phyloP scores from a whole-genome alignment of 1,140 invertebrate genomes.

The Spodoptera frugiperda region DNA sequence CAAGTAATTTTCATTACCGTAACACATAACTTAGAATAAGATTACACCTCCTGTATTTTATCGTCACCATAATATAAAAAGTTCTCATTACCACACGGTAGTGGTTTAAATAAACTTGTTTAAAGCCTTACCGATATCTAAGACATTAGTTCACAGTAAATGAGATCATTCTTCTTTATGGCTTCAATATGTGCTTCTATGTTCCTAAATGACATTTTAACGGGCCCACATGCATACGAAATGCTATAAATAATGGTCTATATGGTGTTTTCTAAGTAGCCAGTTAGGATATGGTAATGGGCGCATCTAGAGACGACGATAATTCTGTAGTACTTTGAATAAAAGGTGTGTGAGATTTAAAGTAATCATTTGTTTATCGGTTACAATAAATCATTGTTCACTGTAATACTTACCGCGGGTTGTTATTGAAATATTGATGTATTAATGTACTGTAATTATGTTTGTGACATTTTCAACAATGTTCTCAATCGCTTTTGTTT shows the following conservation, averaged over 20 bases:
- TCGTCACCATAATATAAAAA: slow-evolving; percentile 1
- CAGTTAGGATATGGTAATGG: slow-evolving; percentile 7
- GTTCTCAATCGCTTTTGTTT: background rate
- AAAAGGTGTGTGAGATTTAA: background rate
- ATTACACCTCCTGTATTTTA: slow-evolving; percentile 21
- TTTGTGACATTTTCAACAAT: slow-evolving; percentile 8
- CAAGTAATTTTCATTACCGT: background rate
- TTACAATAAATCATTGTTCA: too few relatives aligned
- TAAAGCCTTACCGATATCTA: slow-evolving; percentile 21
- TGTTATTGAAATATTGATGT: too few relatives aligned
- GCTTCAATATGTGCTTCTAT: slow-evolving; percentile 26
- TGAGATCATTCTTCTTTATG: slow-evolving; percentile 26
- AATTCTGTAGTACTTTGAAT: background rate
- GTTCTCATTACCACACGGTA: background rate
- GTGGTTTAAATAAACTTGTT: slow-evolving; percentile 19
- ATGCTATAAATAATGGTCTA: slow-evolving; percentile 8
- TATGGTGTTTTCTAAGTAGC: slow-evolving; percentile 14
- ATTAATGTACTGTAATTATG: background rate
- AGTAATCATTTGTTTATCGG: too few relatives aligned
- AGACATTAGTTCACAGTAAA: slow-evolving; percentile 26
- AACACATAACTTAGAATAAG: slow-evolving; percentile 6
- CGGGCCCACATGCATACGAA: slow-evolving; percentile 23
- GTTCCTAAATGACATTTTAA: slow-evolving; percentile 7
- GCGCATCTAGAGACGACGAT: background rate
- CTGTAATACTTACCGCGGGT: too few relatives aligned